Conservation (phyloP, 1,140 invertebrate genomes). For the Cherax destructor region DNA sequence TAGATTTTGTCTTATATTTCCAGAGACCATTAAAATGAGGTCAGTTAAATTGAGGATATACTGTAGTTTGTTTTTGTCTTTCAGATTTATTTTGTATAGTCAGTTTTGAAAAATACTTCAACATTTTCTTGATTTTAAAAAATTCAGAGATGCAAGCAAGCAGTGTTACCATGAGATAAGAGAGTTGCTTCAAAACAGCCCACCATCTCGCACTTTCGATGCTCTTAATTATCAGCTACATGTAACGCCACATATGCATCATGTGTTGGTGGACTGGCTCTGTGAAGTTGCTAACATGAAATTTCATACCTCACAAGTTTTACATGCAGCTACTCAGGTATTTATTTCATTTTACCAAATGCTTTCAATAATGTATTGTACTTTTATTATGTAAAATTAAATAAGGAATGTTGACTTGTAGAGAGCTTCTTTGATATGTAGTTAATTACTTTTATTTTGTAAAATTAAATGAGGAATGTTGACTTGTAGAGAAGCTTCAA, state of each 20-base stretch:
- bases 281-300: constrained; percentile 47
- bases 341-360: background rate
- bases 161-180: constrained; percentile 30
- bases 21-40: too few species aligned
- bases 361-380: too few species aligned
- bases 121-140: background rate
- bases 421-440: too few species aligned
- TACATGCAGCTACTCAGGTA: constrained; percentile 47
- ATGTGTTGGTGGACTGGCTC: constrained; percentile 47
- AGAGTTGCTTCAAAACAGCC: constrained; percentile 46
- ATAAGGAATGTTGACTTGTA: too few species aligned
- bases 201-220: constrained; percentile 29
- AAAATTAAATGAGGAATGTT: too few species aligned
- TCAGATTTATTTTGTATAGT: background rate
- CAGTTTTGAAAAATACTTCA: background rate
- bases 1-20: too few species aligned
- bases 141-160: constrained; percentile 12
- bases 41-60: too few species aligned
- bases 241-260: constrained; percentile 49
- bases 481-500: too few species aligned
- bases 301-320: constrained; percentile 19
- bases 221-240: constrained; percentile 45
- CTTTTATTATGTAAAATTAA: too few species aligned
- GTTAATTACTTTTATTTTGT: too few species aligned
- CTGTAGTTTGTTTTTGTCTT: background rate